Conservation (phyloP, 1,140 invertebrate genomes). For the Artemia franciscana region DNA sequence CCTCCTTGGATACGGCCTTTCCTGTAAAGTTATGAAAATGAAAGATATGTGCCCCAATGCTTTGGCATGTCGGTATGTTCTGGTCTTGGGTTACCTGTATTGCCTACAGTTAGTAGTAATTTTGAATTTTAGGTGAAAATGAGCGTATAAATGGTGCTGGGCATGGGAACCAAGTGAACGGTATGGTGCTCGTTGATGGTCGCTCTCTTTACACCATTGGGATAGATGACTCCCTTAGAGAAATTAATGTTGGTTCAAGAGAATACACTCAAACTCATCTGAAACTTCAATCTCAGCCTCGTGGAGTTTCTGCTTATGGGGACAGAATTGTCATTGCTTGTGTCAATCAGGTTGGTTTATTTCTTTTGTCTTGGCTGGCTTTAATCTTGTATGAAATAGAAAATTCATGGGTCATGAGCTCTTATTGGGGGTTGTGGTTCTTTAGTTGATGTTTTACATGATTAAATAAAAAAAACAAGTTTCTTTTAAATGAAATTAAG, state of each 20-base stretch:
- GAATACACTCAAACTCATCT: slow-evolving; percentile 35
- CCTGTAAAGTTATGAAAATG: no score
- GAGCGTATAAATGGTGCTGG: slow-evolving; percentile 52
- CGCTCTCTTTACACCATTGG: slow-evolving; percentile 52
- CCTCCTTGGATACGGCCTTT: no score
- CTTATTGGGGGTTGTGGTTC: no score
- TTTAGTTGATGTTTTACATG: no score
- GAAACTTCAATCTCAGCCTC: slow-evolving; percentile 68
- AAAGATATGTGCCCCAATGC: no score
- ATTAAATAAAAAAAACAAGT: no score
- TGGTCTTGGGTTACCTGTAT: no score
- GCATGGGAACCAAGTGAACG: slow-evolving; percentile 84
- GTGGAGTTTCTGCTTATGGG: slow-evolving; percentile 47
- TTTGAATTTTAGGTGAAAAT: slow-evolving; percentile 45
- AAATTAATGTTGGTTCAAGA: slow-evolving; percentile 35
- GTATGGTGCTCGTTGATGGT: slow-evolving; percentile 44
- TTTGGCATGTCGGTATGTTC: no score
- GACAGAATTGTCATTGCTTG: slow-evolving; percentile 49
- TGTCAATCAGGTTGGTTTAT: slow-evolving; percentile 44
- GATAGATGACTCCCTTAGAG: slow-evolving; percentile 65
- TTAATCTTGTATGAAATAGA: slow-evolving; percentile 2
- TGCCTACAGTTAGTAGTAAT: no score
- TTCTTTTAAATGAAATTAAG: no score
- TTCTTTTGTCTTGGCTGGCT: background rate
- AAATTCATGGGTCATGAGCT: no score